Evolutionary conservation across 2,888 invertebrate genomes (phyloP).

Genomic region (Drosophila nigricruria): DNA sequence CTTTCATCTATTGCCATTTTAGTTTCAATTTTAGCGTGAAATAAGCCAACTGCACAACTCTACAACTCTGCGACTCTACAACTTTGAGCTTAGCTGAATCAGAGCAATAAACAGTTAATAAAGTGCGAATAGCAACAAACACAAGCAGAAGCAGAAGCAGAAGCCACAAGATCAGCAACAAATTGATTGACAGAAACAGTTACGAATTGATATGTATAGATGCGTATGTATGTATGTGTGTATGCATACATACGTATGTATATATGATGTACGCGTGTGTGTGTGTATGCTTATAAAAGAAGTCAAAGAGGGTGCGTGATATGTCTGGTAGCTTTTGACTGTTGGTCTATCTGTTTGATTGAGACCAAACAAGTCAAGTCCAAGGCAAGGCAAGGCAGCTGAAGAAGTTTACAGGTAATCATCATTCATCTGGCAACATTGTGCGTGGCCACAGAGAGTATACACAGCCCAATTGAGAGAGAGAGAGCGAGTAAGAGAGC

Average conservation of each 20-base stretch:
- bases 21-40: not conserved
- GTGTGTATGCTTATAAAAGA: not conserved
- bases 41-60: constrained; percentile 12
- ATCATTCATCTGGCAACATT: constrained; percentile 49
- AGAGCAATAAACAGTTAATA: constrained; percentile 51
- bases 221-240: not conserved
- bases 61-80: constrained; percentile 7
- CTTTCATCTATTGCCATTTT: too few relatives aligned
- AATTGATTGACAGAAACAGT: constrained; percentile 43
- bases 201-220: constrained; percentile 20
- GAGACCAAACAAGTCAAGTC: not conserved
- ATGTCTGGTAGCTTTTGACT: constrained; percentile 55
- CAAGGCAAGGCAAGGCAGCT: constrained; percentile 15
- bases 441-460: constrained; percentile 32
- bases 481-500: constrained; percentile 20
- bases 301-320: constrained; percentile 35
- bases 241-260: not conserved
- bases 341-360: constrained; percentile 29
- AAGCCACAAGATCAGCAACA: constrained; percentile 25
- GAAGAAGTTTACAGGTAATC: constrained; percentile 46
- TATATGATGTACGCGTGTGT: not conserved
- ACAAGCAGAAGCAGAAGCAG: constrained; percentile 8
- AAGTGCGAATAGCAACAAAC: constrained; percentile 39
- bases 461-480: constrained; percentile 7
- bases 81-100: constrained; percentile 3